A percentile compares a stretch with the other conserved stretches of the same genome.
Conservation (phyloP, 2,888 invertebrate genomes). For the Cremastinae sp. region DNA sequence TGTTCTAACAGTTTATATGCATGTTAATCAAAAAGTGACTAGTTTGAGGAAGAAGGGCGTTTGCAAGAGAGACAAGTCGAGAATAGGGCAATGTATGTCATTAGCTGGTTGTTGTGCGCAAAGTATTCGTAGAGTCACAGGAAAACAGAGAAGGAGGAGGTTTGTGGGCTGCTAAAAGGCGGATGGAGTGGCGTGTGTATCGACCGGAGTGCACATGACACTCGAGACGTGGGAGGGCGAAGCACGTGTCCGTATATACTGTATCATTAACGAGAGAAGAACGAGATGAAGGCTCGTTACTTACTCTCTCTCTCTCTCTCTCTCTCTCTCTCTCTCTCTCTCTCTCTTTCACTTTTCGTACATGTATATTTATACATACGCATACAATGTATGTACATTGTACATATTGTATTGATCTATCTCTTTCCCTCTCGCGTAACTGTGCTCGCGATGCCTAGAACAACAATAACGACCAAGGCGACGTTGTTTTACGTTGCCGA, state of each 20-base stretch:
- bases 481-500: constrained; percentile 39
- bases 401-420: no score
- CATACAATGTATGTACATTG: constrained; percentile 16
- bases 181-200: neutral
- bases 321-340: no score
- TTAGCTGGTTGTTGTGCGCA: no score
- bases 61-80: neutral
- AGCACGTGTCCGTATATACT: constrained; percentile 71
- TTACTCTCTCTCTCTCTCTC: no score
- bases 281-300: constrained; percentile 57
- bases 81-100: no score
- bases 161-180: neutral
- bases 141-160: no score
- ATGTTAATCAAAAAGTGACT: no score
- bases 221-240: constrained; percentile 68
- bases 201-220: constrained; percentile 65
- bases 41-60: no score
- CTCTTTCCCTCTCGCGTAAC: no score
- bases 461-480: constrained; percentile 29
- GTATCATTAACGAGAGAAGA: constrained; percentile 71
- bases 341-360: no score
- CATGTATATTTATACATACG: constrained; percentile 8
- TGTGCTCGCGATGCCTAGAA: constrained; percentile 30
- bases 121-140: no score
- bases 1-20: no score